These are phyloP conservation scores for Perithous albicinctus DNA, from an alignment of 2,888 invertebrate species.

Conservation along the genomic window DNA sequence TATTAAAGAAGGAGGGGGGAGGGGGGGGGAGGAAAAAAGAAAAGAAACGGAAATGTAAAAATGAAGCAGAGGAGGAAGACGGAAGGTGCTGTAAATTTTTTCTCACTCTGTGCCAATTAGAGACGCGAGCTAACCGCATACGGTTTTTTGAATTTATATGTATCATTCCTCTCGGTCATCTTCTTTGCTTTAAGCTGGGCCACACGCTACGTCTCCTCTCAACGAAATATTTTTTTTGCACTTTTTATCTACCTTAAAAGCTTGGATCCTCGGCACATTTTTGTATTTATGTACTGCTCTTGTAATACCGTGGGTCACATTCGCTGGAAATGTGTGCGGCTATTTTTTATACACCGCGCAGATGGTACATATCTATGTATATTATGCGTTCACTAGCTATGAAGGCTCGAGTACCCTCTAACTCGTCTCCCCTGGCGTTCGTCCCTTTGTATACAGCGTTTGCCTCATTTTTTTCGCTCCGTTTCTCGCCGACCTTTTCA, in stretches of 20 bases:
- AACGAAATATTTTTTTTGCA: conserved; percentile 5
- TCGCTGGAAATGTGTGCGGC: neutral
- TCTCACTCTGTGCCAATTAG: conserved; percentile 48
- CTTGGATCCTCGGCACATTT: neutral
- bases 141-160: neutral
- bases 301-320: conserved; percentile 9
- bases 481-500: conserved; percentile 26
- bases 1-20: neutral
- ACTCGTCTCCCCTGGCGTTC: conserved; percentile 9
- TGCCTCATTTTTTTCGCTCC: conserved; percentile 22
- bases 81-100: conserved; percentile 14
- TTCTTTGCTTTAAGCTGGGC: neutral
- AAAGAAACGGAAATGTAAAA: conserved; percentile 32
- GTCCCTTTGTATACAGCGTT: conserved; percentile 16
- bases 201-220: neutral
- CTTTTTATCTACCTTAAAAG: neutral
- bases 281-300: conserved; percentile 2
- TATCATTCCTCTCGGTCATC: conserved; percentile 34
- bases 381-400: neutral
- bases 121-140: conserved; percentile 8
- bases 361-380: neutral
- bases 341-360: neutral
- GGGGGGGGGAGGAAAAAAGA: too few relatives aligned
- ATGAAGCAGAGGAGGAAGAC: conserved; percentile 24
- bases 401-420: conserved; percentile 20